Evolutionary conservation across 1,140 invertebrate species (phyloP), one percentile per base, ranked within the genome.

Genomic region (Macrosteles quadrilineatus): DNA sequence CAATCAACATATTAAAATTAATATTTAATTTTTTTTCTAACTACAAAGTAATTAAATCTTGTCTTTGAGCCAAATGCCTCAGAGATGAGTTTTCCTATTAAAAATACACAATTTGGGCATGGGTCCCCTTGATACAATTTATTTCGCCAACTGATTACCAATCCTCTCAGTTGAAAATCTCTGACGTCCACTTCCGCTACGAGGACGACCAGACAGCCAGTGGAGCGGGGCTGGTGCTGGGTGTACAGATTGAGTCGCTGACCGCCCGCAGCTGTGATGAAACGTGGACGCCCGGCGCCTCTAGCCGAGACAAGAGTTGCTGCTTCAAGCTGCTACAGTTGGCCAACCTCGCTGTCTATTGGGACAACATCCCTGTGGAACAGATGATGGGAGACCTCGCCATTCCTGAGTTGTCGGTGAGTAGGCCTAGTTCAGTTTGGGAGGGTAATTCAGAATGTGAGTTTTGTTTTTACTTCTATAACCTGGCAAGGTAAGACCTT

Each of bases 141-240:
- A n/a, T n/a, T n/a, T n/a, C n/a, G n/a, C n/a, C n/a, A n/a, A n/a
- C n/a, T n/a, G n/a, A n/a, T n/a, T n/a, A n/a, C n/a, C n/a, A n/a
- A n/a, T n/a, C n/a, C n/a, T n/a, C n/a, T n/a, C 88, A 98, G 85
- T 82, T 99, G 0, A 92, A 92, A 79, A 91, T 99, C 50, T 90
- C 87, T 77, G 94, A 98, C 83, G 96, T 99, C 66, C 98, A 99
- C 80, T 87, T 99, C 65, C 87, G 97, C 23, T 99, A 95, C 81
- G 98, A 99, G 85, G 96, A 99, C 81, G 85, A 85, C 23, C 85
- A 90, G 70, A 94, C 85, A 72, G 30, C 73, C 27, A 25, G 67
- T n/a, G 78, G 82, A 65, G 82, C 84, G 43, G 87, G 89, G 11
- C 91, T 98, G 79, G 90, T 94, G 29, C 88, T 94, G 74, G 97